These are phyloP conservation scores for Apolygus lucorum DNA, from an alignment of 1,140 invertebrate species.

Conservation along the genomic window DNA sequence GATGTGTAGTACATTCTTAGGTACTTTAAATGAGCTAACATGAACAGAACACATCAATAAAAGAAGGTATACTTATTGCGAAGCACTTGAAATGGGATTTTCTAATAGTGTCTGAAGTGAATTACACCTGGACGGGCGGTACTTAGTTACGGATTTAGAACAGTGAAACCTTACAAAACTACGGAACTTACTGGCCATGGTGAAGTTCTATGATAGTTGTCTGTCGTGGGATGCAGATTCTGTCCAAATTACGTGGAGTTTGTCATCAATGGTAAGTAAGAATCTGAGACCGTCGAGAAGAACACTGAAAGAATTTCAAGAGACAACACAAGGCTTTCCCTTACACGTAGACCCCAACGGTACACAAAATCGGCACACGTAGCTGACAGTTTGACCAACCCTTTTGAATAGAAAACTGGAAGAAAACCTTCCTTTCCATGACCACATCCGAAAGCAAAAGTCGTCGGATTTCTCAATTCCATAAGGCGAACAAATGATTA, in stretches of 20 bases:
- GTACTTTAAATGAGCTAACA: too few relatives aligned
- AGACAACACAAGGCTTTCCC: constrained; percentile 12
- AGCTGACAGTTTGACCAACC: constrained; percentile 1
- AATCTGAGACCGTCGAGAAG: not conserved
- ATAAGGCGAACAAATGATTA: too few relatives aligned
- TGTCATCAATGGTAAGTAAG: not conserved
- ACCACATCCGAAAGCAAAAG: too few relatives aligned
- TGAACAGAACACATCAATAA: too few relatives aligned
- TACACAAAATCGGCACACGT: constrained; percentile 14
- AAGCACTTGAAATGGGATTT: too few relatives aligned
- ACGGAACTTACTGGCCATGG: not conserved
- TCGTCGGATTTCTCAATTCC: too few relatives aligned
- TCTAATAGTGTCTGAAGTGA: too few relatives aligned
- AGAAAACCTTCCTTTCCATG: not conserved
- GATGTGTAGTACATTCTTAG: too few relatives aligned
- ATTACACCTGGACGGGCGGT: too few relatives aligned
- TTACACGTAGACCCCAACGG: constrained; percentile 11
- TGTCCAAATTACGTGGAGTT: constrained; percentile 7
- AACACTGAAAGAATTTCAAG: not conserved
- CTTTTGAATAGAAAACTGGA: not conserved
- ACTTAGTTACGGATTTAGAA: not conserved
- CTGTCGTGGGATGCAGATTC: not conserved
- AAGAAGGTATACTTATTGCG: too few relatives aligned
- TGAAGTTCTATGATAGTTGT: not conserved
- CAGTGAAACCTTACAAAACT: not conserved